Evolutionary conservation across 2,888 invertebrate genomes (phyloP).

Genomic region (Oithona nana): DNA sequence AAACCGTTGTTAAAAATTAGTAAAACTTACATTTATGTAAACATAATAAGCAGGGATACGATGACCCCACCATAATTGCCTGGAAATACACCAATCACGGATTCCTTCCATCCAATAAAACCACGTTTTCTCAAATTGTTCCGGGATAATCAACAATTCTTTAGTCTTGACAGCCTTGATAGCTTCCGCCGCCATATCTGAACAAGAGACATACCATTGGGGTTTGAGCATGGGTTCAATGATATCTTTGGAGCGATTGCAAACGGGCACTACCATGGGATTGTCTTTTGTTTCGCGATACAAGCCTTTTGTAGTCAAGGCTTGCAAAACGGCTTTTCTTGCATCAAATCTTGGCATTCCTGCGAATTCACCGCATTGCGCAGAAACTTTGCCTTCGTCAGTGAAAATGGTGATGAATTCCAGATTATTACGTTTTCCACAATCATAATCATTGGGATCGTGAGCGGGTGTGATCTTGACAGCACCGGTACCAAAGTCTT

Average conservation of each 20-base stretch:
- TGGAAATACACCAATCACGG: slow-evolving; percentile 90
- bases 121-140: slow-evolving; percentile 80
- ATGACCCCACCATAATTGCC: slow-evolving; percentile 99
- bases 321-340: slow-evolving; percentile 55
- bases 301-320: slow-evolving; percentile 47
- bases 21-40: slow-evolving; percentile 31
- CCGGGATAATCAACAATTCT: slow-evolving; percentile 70
- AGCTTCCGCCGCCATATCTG: slow-evolving; percentile 72
- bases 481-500: slow-evolving; percentile 87
- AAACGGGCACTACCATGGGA: slow-evolving; percentile 88
- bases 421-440: slow-evolving; percentile 69
- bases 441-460: slow-evolving; percentile 89
- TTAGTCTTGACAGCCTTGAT: slow-evolving; percentile 56
- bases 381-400: slow-evolving; percentile 66
- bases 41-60: slow-evolving; percentile 83
- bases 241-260: slow-evolving; percentile 88
- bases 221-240: slow-evolving; percentile 89
- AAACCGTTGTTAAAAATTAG: background rate
- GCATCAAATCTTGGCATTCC: slow-evolving; percentile 50
- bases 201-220: slow-evolving; percentile 54
- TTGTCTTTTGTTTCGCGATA: slow-evolving; percentile 66
- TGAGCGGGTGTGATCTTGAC: slow-evolving; percentile 98
- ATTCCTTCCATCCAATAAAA: slow-evolving; percentile 88
- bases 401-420: slow-evolving; percentile 72
- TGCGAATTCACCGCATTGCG: slow-evolving; percentile 26